Evolutionary conservation across 2,113 vertebrate species (phyloP), one percentile per base, ranked within the genome.

Genomic region (Neopipo cinnamomea): DNA sequence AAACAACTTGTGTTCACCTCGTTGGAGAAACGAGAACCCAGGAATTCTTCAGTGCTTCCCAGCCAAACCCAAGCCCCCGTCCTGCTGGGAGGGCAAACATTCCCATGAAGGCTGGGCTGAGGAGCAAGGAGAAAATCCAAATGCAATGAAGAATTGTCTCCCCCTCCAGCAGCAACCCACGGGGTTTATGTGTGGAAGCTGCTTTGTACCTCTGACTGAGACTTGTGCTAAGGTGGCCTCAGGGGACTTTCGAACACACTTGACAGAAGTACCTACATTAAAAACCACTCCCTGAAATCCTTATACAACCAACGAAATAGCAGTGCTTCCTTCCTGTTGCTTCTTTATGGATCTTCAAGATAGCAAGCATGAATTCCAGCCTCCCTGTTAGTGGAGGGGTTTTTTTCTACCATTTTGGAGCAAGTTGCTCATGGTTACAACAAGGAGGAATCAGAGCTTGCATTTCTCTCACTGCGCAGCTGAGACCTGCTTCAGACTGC

Each of bases 331-430:
- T 19, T 83, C 12, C 46, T 77, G 25, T 12, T 62, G 12, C 10
- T 90, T 86, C 67, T 79, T 41, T 27, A 70, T 18, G 53, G 23
- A 92, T 55, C 50, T 50, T 59, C 59, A 77, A 86, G 28, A 35
- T 6, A 80, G 31, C 1, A 25, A 86, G 35, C 20, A 42, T 15
- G n/a, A 90, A 86, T 35, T 42, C 31, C 61, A 50, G 22, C 3
- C 18, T 9, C 7, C 4, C 6, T 49, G 3, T 27, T 47, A 39
- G 2, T 5, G 18, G 8, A 4, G 5, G 13, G 5, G 7, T 14
- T 27, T 37, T 9, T 16, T 41, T 52, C 44, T 50, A 30, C 11
- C 0, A 1, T 62, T 88, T 56, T 20, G 74, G 23, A 50, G 24
- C 21, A 65, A 90, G 39, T 16, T 79, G 39, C 30, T 83, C 76